phyloP scores from a whole-genome alignment of 1,140 invertebrate species.

The Drosophila kohkoa region DNA sequence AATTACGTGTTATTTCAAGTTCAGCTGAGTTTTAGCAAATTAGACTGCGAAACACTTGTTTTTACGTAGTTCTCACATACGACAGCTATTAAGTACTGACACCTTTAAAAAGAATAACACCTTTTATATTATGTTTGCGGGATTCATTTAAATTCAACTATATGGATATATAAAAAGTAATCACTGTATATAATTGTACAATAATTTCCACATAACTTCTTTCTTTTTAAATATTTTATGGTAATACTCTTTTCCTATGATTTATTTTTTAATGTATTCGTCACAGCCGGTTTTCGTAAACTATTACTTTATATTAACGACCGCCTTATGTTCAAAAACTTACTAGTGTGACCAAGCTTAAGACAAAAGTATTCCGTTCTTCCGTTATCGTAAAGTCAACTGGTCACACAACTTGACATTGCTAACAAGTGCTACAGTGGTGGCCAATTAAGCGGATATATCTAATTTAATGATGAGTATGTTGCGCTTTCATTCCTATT shows the following conservation, averaged over 20 bases:
- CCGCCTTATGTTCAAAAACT: background rate
- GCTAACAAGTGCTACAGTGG: background rate
- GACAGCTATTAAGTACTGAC: background rate
- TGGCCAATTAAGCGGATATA: background rate
- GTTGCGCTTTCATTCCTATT: background rate
- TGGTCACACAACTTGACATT: no score
- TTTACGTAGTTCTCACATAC: background rate
- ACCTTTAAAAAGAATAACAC: background rate
- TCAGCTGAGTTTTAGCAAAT: background rate
- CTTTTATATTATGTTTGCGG: background rate
- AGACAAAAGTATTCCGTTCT: background rate
- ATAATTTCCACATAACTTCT: background rate
- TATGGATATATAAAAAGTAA: background rate
- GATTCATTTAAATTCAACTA: background rate
- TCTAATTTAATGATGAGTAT: slow-evolving; percentile 7
- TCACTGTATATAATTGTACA: background rate
- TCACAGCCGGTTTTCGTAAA: background rate
- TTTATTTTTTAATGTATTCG: background rate
- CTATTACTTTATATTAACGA: background rate
- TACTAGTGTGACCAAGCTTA: background rate
- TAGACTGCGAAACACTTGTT: background rate
- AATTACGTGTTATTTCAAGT: background rate
- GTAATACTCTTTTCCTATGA: background rate
- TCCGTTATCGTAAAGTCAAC: background rate
- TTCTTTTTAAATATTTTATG: background rate